Evolutionary conservation across 2,113 vertebrate genomes (phyloP), one percentile per base, ranked within the genome.

Genomic region (Caranx melampygus): DNA sequence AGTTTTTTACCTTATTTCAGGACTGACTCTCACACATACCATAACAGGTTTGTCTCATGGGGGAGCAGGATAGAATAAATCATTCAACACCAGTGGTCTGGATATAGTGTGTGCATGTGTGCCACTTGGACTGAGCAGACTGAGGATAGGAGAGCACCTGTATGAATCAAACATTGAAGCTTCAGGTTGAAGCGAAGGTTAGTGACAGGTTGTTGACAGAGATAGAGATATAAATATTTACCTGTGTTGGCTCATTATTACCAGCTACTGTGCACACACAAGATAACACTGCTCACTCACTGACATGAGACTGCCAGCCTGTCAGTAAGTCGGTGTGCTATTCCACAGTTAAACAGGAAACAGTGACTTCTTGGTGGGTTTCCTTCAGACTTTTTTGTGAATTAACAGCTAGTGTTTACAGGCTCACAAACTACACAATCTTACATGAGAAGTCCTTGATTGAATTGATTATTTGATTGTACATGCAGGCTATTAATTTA

Each of bases 141-240:
- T 35, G 60, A 75, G n/a, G 49, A 49, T n/a, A 45, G 54, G 15
- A 13, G n/a, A 55, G 61, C 37, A 14, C 37, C 72, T 64, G 7
- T 20, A 54, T 20, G 35, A 58, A 74, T 61, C 26, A 55, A 60
- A 80, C 21, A 67, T 3, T 58, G 45, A 61, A 12, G 40, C 21
- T 75, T 3, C 65, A 26, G 26, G 5, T 52, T 49, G 16, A 18
- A 44, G 20, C 45, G 51, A 62, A 68, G 62, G 65, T 73, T 33
- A 63, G 59, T 76, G 59, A 42, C 74, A 83, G 66, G 47, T 49
- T 66, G 58, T 55, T 85, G 67, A 88, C 78, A 79, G 65, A 49
- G 63, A 76, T 31, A 52, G 51, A 64, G 34, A 47, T 33, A 37
- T 18, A 63, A 62, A 82, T 75, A 85, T 52, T 77, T 78, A 90